Evolutionary conservation across 2,888 invertebrate species (phyloP).

Genomic region (Harmothoe impar): DNA sequence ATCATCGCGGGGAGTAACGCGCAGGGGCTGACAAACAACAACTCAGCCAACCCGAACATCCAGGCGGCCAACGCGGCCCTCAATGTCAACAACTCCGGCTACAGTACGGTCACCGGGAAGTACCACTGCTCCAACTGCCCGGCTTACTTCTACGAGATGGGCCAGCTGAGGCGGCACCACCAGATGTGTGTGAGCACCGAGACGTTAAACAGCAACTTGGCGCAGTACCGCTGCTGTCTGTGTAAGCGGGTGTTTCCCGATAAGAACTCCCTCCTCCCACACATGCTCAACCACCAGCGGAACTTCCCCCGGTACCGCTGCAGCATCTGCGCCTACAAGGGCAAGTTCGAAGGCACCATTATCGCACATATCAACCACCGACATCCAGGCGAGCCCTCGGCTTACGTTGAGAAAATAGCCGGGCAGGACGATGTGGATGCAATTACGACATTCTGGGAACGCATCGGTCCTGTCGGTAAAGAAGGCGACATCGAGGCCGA

Average conservation of each 20-base stretch:
- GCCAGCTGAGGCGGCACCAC: background rate
- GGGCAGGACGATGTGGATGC: background rate
- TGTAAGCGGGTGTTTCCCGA: slow-evolving; percentile 49
- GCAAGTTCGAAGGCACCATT: slow-evolving; percentile 57
- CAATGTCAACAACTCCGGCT: background rate
- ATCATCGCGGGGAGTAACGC: slow-evolving; percentile 7
- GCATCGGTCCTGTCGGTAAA: background rate
- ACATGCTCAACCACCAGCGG: slow-evolving; percentile 23
- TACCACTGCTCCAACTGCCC: slow-evolving; percentile 51
- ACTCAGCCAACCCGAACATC: background rate
- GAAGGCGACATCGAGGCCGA: background rate
- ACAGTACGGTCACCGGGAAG: background rate
- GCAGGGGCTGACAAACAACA: background rate
- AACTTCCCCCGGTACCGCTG: slow-evolving; percentile 27
- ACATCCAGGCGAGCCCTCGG: background rate
- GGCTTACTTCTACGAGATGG: slow-evolving; percentile 37
- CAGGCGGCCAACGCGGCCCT: no score
- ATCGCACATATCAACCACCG: slow-evolving; percentile 46
- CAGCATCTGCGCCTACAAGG: slow-evolving; percentile 44
- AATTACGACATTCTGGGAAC: slow-evolving; percentile 17
- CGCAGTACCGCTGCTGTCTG: background rate
- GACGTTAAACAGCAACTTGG: background rate
- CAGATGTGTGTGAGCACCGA: background rate
- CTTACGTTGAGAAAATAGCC: background rate
- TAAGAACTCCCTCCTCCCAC: slow-evolving; percentile 2